Conservation (phyloP, 2,888 invertebrate species). For the Leucoma salicis region DNA sequence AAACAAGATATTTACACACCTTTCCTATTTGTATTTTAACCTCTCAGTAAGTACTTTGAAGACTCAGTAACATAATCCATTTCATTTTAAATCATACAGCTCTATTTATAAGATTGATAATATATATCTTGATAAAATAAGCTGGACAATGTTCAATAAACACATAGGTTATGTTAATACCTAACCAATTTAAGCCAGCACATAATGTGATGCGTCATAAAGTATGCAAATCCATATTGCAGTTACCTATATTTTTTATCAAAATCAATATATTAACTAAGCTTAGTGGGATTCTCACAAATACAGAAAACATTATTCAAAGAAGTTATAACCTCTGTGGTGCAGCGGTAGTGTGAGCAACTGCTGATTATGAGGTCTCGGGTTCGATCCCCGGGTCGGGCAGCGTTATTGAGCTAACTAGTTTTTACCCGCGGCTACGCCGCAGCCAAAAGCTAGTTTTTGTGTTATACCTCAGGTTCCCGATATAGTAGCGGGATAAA, state of each 20-base stretch:
- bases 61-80: background rate
- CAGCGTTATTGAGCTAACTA: no score
- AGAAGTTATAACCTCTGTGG: no score
- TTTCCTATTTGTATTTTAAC: constrained; percentile 26
- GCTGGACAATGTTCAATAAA: constrained; percentile 35
- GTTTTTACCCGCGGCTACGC: no score
- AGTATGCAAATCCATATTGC: background rate
- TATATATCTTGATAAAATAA: background rate
- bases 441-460: no score
- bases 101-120: background rate
- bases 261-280: no score
- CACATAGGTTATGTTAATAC: constrained; percentile 16
- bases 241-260: background rate
- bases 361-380: no score
- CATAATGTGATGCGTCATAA: background rate
- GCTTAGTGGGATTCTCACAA: no score
- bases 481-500: no score
- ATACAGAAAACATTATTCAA: no score
- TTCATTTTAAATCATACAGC: background rate
- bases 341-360: no score
- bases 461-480: no score
- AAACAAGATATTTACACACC: constrained; percentile 6
- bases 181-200: background rate
- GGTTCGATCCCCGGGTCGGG: no score
- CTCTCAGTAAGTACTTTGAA: constrained; percentile 23